A percentile compares a stretch with the other conserved stretches of the same genome.
phyloP scores from a whole-genome alignment of 2,113 vertebrate species.

The Genyomyrus donnyi region DNA sequence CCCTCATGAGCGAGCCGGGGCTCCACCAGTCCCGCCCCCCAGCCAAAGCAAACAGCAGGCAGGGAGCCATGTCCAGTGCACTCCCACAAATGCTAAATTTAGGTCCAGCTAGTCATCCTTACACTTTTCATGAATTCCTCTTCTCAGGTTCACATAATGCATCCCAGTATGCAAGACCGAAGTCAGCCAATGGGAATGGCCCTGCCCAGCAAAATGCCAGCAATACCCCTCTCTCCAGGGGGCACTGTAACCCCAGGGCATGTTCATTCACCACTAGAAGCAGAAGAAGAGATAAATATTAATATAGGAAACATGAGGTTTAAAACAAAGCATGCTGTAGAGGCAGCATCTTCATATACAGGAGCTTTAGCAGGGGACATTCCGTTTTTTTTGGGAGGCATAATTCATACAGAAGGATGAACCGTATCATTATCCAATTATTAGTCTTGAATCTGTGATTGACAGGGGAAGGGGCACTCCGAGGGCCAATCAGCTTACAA shows the following conservation, averaged over 20 bases:
- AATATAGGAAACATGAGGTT: background rate
- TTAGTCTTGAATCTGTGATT: background rate
- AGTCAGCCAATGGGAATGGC: constrained; percentile 28
- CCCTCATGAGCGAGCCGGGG: constrained; percentile 60
- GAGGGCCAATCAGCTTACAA: background rate
- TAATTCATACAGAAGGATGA: background rate
- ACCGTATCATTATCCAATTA: background rate
- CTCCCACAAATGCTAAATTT: constrained; percentile 64
- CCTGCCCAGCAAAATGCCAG: background rate
- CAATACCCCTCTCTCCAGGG: background rate
- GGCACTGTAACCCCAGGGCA: background rate
- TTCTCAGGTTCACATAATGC: constrained; percentile 51
- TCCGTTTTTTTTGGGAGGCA: background rate
- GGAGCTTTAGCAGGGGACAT: background rate
- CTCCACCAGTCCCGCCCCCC: constrained; percentile 56
- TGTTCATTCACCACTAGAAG: background rate
- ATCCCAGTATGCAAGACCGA: constrained; percentile 50
- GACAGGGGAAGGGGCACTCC: background rate
- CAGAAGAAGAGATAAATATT: background rate
- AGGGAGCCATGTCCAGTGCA: constrained; percentile 51
- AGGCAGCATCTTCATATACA: background rate
- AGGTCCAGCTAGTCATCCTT: constrained; percentile 58
- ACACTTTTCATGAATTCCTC: constrained; percentile 58
- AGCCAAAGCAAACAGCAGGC: constrained; percentile 60
- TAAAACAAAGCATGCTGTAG: background rate